Percentiles rank a stretch among this genome's conserved stretches.
These are phyloP conservation scores for Nerophis ophidion DNA, from an alignment of 2,113 vertebrate species.

Conservation along the genomic window DNA sequence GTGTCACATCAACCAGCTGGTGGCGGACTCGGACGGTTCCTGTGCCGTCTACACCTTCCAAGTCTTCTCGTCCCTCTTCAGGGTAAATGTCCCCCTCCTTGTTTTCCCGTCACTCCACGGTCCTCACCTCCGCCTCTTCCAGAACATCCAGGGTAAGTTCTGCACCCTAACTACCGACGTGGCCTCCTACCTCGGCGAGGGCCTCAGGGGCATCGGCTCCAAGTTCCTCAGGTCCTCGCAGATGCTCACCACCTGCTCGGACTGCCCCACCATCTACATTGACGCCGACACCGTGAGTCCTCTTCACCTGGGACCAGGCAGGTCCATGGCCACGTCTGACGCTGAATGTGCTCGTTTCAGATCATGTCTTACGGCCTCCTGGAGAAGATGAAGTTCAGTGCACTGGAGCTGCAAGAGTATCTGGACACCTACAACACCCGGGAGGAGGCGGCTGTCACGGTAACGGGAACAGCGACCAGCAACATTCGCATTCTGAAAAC, in stretches of 20 bases:
- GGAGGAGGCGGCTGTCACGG: slow-evolving; percentile 90
- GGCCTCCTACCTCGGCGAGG: slow-evolving; percentile 90
- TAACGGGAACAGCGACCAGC: slow-evolving; percentile 34
- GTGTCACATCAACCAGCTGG: slow-evolving; percentile 91
- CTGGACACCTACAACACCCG: slow-evolving; percentile 93
- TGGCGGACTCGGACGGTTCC: slow-evolving; percentile 89
- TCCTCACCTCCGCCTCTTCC: slow-evolving; percentile 23
- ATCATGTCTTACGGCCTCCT: slow-evolving; percentile 95
- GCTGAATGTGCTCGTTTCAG: slow-evolving; percentile 61
- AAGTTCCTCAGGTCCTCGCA: slow-evolving; percentile 96
- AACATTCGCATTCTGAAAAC: too few species aligned
- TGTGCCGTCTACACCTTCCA: slow-evolving; percentile 98
- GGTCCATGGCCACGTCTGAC: neutral
- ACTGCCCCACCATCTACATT: slow-evolving; percentile 93
- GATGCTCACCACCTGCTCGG: slow-evolving; percentile 90
- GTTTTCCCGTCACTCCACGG: too few species aligned
- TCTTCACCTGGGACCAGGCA: neutral
- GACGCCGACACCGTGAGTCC: slow-evolving; percentile 93
- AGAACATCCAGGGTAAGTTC: slow-evolving; percentile 98
- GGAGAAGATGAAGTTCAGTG: slow-evolving; percentile 97
- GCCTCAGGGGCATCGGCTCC: slow-evolving; percentile 90
- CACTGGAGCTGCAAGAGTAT: slow-evolving; percentile 95
- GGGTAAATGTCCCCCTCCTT: slow-evolving; percentile 67
- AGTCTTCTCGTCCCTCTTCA: slow-evolving; percentile 95
- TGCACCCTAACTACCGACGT: slow-evolving; percentile 92